Evolutionary conservation across 92 coral and sea anemone species (phyloP).

Genomic region (Epizoanthus fatuus): DNA sequence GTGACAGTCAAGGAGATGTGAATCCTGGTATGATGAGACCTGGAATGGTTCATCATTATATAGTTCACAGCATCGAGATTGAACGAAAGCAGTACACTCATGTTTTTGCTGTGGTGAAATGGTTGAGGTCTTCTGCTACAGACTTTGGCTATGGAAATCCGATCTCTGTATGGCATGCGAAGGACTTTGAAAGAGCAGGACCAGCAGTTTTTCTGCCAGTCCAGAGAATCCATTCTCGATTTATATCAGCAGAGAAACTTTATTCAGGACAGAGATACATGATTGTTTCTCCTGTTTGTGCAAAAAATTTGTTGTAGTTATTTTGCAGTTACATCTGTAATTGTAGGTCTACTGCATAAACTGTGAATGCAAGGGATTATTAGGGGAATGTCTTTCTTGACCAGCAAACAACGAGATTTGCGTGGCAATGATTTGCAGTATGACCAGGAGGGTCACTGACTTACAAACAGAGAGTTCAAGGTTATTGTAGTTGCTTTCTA

Average conservation of each 20-base stretch:
- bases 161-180: slow-evolving; percentile 22
- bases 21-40: not conserved
- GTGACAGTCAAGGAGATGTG: slow-evolving; percentile 9
- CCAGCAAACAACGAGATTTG: no score
- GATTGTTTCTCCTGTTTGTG: not conserved
- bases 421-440: no score
- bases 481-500: no score
- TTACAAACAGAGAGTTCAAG: no score
- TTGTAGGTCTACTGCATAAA: no score
- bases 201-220: slow-evolving; percentile 21
- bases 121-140: not conserved
- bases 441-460: no score
- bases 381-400: no score
- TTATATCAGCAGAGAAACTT: not conserved
- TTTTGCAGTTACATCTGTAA: no score
- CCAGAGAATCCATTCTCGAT: slow-evolving; percentile 13
- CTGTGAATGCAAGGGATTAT: no score
- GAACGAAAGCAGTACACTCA: not conserved
- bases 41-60: slow-evolving; percentile 10
- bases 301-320: not conserved
- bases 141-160: slow-evolving; percentile 21
- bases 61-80: not conserved
- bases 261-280: not conserved
- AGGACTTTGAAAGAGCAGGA: slow-evolving; percentile 5
- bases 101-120: not conserved